phyloP scores from a whole-genome alignment of 2,113 vertebrate species.

The Sylvietta virens region DNA sequence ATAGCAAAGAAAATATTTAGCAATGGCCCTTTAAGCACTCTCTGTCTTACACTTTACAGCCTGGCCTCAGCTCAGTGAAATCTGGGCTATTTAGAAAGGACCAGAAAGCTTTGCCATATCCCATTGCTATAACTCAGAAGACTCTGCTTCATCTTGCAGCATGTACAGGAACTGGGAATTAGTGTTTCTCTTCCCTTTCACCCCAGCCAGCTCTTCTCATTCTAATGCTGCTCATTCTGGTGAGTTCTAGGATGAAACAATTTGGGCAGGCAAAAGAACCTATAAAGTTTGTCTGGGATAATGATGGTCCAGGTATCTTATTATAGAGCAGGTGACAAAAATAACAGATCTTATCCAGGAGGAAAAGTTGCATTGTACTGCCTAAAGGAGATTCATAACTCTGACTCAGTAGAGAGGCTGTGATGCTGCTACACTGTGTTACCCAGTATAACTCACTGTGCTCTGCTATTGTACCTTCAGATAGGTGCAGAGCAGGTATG shows the following conservation, averaged over 20 bases:
- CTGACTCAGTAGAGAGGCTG: background rate
- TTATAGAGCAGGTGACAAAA: background rate
- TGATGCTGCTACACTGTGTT: background rate
- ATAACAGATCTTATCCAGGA: background rate
- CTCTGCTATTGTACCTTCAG: background rate
- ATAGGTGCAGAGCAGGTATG: background rate
- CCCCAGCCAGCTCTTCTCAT: background rate
- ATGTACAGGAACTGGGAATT: background rate
- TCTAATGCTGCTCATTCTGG: fast-evolving
- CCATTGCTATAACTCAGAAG: background rate
- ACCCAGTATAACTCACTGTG: background rate
- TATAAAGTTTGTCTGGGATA: background rate
- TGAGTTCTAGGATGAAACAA: background rate
- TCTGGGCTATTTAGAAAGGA: background rate
- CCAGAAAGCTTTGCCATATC: background rate
- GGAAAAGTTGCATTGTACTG: background rate
- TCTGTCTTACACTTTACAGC: background rate
- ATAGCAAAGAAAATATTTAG: background rate
- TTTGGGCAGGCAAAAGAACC: background rate
- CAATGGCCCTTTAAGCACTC: background rate
- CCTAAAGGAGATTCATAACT: background rate
- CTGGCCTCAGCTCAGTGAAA: background rate
- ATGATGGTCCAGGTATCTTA: background rate
- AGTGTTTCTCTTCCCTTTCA: background rate
- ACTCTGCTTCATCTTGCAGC: background rate